phyloP scores from a whole-genome alignment of 1,140 invertebrate genomes.

The Lasioglossum baleicum region DNA sequence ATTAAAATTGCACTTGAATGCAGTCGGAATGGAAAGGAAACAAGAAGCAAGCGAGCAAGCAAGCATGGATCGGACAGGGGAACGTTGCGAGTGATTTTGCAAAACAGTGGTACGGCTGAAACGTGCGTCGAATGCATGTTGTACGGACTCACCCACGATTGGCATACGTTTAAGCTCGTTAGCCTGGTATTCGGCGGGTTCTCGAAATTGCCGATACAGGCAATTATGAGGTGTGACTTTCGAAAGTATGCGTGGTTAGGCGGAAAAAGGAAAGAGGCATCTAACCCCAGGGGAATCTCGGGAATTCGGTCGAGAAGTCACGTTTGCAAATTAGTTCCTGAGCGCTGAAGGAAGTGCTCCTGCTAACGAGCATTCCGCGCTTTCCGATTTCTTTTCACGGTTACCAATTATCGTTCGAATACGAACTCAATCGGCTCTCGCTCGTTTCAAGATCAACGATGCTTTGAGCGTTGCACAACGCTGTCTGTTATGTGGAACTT shows the following conservation, averaged over 20 bases:
- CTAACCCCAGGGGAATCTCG: not conserved
- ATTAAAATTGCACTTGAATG: not conserved
- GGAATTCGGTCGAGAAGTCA: not conserved
- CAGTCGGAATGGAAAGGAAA: not conserved
- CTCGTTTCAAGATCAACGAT: not conserved
- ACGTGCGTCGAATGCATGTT: conserved; percentile 41
- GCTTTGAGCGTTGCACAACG: not conserved
- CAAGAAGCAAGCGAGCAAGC: no score
- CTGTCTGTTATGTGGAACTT: not conserved
- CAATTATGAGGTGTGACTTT: conserved; percentile 55
- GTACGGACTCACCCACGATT: conserved; percentile 48
- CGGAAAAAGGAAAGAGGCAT: not conserved
- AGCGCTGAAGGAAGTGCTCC: not conserved
- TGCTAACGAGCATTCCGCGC: not conserved
- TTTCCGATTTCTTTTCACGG: conserved; percentile 1
- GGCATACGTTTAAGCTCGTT: conserved; percentile 47
- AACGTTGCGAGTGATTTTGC: conserved; percentile 20
- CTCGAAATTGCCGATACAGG: conserved; percentile 29
- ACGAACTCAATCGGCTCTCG: not conserved
- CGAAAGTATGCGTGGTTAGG: conserved; percentile 51
- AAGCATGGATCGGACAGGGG: not conserved
- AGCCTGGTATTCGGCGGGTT: conserved; percentile 46
- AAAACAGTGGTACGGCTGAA: conserved; percentile 24
- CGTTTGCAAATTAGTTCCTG: conserved; percentile 14
- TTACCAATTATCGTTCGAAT: not conserved